Conservation (phyloP, 1,140 invertebrate species). For the Pteromalus puparum region DNA sequence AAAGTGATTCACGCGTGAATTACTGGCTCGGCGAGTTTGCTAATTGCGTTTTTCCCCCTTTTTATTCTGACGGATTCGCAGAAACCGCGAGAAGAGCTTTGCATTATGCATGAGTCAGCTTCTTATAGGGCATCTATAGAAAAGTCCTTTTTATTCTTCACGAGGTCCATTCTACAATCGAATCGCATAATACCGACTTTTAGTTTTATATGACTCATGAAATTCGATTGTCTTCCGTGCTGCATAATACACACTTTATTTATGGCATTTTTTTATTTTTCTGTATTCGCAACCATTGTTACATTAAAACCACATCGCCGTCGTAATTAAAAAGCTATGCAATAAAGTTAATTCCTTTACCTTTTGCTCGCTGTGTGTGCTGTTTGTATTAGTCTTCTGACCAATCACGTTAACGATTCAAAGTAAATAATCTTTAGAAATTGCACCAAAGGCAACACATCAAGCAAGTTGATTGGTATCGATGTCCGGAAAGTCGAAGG, state of each 20-base stretch:
- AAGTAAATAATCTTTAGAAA: not conserved
- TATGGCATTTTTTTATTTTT: too few relatives aligned
- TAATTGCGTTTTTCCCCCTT: not conserved
- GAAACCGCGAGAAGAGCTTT: not conserved
- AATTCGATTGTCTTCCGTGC: not conserved
- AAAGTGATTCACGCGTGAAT: not conserved
- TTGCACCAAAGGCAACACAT: not conserved
- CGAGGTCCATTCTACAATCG: not conserved
- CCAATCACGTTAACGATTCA: too few relatives aligned
- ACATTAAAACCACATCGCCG: too few relatives aligned
- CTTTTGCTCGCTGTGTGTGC: too few relatives aligned
- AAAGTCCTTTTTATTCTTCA: not conserved
- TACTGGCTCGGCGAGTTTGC: not conserved
- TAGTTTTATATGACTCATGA: not conserved
- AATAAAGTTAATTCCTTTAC: too few relatives aligned
- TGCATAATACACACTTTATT: too few relatives aligned
- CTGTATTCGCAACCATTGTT: too few relatives aligned
- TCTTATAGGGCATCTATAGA: not conserved
- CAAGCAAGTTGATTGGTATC: constrained; percentile 20
- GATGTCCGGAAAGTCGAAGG: constrained; percentile 4
- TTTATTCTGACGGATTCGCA: not conserved
- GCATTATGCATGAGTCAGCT: not conserved
- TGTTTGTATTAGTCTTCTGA: too few relatives aligned
- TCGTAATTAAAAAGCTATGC: too few relatives aligned
- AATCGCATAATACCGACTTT: not conserved